A percentile compares a stretch with the other conserved stretches of the same genome.
Evolutionary conservation across 2,888 invertebrate species (phyloP).

Genomic region (Hirudinaria manillensis): DNA sequence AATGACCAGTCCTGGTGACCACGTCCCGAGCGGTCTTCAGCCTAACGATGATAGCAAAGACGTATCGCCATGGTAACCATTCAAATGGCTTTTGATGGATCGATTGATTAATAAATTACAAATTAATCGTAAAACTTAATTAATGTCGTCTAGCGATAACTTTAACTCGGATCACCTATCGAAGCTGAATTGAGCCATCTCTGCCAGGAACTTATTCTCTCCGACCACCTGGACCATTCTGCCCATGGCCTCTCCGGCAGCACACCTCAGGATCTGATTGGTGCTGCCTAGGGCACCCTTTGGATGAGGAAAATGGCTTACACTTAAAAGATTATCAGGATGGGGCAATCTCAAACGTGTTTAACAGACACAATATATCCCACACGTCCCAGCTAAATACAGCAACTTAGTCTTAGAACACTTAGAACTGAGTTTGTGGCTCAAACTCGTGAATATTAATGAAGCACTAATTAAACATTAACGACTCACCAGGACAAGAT

Average conservation of each 20-base stretch:
- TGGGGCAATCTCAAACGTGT: not conserved
- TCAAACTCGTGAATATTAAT: no score
- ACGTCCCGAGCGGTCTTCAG: conserved; percentile 80
- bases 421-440: no score
- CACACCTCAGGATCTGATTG: conserved; percentile 71
- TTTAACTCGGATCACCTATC: conserved; percentile 61
- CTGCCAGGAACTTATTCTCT: conserved; percentile 79
- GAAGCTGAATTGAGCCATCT: conserved; percentile 80
- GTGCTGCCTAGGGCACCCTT: conserved; percentile 56
- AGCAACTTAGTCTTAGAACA: no score
- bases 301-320: not conserved
- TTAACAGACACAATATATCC: not conserved
- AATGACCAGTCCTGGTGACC: conserved; percentile 75
- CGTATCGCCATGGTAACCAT: no score
- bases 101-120: no score
- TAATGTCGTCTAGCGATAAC: no score
- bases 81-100: no score
- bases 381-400: no score
- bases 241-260: conserved; percentile 89
- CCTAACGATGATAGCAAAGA: conserved; percentile 41
- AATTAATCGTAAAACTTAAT: no score
- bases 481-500: conserved; percentile 67
- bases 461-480: no score
- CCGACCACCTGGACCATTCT: conserved; percentile 82
- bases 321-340: not conserved